Conservation (phyloP, 2,797 vertebrate genomes). For the Sebastes alutus region DNA sequence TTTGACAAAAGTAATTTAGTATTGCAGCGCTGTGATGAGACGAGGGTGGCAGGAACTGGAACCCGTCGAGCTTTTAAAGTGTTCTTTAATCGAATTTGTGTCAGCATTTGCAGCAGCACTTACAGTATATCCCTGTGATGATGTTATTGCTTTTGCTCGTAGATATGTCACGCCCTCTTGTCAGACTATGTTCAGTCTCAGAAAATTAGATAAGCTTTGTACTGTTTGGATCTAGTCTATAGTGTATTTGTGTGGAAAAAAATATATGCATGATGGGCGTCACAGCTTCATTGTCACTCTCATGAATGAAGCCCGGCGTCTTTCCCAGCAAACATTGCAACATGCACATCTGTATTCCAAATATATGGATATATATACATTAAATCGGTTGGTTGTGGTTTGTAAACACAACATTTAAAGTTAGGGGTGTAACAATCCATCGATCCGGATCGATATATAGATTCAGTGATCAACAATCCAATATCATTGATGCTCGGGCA, state of each 20-base stretch:
- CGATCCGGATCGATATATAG: no score
- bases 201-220: neutral
- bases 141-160: neutral
- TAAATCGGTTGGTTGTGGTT: neutral
- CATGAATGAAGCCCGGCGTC: neutral
- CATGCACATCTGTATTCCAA: neutral
- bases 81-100: conserved; percentile 7
- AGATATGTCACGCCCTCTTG: neutral
- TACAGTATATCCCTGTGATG: neutral
- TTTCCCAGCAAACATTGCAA: neutral
- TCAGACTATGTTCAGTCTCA: neutral
- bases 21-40: neutral
- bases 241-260: neutral
- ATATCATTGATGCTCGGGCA: no score
- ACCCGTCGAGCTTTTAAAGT: neutral
- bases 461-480: no score
- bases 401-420: no score
- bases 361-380: neutral
- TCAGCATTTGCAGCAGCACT: neutral
- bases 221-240: neutral
- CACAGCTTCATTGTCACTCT: neutral
- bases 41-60: neutral
- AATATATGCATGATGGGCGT: neutral
- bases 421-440: no score
- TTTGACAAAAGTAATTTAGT: conserved; percentile 20